Evolutionary conservation across 1,140 invertebrate species (phyloP).

Genomic region (Papilio dardanus): DNA sequence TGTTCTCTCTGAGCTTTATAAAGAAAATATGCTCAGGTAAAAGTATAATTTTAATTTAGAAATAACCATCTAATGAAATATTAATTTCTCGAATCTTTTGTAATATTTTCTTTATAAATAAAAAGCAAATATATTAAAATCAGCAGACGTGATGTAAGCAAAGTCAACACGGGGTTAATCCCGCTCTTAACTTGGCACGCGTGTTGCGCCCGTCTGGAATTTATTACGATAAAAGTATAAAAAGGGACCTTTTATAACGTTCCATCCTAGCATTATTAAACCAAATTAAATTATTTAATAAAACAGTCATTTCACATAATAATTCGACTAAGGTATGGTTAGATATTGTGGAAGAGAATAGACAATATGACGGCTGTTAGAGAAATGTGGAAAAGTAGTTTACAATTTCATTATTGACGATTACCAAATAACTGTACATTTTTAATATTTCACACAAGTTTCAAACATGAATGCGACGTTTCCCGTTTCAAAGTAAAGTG

Average conservation of each 20-base stretch:
- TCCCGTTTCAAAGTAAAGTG: not conserved
- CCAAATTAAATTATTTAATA: slow-evolving; percentile 9
- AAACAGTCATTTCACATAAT: not conserved
- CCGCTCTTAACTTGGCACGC: slow-evolving; percentile 35
- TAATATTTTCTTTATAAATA: slow-evolving; percentile 27
- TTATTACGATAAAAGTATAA: slow-evolving; percentile 32
- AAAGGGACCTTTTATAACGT: slow-evolving; percentile 18
- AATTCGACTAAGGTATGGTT: not conserved
- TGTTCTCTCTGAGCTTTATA: not conserved
- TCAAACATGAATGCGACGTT: not conserved
- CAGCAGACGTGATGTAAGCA: slow-evolving; percentile 38
- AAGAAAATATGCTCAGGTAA: not conserved
- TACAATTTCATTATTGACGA: not conserved
- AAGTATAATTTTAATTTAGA: not conserved
- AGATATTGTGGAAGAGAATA: too few species aligned
- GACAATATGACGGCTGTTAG: too few species aligned
- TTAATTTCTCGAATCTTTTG: not conserved
- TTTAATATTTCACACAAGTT: not conserved
- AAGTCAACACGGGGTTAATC: slow-evolving; percentile 45
- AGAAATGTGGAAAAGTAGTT: too few species aligned
- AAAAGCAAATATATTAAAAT: slow-evolving; percentile 25
- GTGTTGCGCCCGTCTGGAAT: slow-evolving; percentile 28
- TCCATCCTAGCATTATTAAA: slow-evolving; percentile 5
- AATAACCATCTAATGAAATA: not conserved
- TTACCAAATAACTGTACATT: not conserved